These are phyloP conservation scores for Archegozetes longisetosus DNA, from an alignment of 1,140 invertebrate species.

Conservation along the genomic window DNA sequence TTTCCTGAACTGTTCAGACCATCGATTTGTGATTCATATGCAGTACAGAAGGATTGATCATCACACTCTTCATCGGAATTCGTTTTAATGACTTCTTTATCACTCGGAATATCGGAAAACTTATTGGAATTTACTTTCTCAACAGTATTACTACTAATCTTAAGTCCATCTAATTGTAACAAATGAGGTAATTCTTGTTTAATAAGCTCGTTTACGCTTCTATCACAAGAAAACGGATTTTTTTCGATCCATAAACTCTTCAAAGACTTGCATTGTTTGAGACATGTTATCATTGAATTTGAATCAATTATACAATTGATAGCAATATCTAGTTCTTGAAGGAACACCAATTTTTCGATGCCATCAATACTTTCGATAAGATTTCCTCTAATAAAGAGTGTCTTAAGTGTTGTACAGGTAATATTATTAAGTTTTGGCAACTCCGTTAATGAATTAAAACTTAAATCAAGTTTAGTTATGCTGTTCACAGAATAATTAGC, in stretches of 20 bases:
- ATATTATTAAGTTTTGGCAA: slow-evolving; percentile 8
- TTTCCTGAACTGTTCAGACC: not conserved
- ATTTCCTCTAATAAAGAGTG: slow-evolving; percentile 7
- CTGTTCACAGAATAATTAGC: slow-evolving; percentile 7
- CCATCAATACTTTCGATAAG: slow-evolving; percentile 8
- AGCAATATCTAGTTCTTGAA: slow-evolving; percentile 4
- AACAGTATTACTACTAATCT: not conserved
- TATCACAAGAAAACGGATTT: not conserved
- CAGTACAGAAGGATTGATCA: not conserved
- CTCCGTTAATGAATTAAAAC: slow-evolving; percentile 5
- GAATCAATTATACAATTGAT: slow-evolving; percentile 2
- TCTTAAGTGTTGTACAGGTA: not conserved
- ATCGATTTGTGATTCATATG: not conserved
- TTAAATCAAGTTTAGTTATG: slow-evolving; percentile 7
- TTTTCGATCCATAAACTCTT: slow-evolving; percentile 8
- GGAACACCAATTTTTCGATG: not conserved
- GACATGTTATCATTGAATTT: not conserved
- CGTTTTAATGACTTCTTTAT: not conserved
- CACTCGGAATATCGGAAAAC: not conserved
- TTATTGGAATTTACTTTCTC: not conserved
- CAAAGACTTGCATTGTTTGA: not conserved
- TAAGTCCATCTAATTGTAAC: not conserved
- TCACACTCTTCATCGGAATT: not conserved
- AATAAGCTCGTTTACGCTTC: not conserved
- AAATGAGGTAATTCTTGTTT: not conserved